Evolutionary conservation across 1,140 invertebrate genomes (phyloP).

Genomic region (Parasteatoda tepidariorum): DNA sequence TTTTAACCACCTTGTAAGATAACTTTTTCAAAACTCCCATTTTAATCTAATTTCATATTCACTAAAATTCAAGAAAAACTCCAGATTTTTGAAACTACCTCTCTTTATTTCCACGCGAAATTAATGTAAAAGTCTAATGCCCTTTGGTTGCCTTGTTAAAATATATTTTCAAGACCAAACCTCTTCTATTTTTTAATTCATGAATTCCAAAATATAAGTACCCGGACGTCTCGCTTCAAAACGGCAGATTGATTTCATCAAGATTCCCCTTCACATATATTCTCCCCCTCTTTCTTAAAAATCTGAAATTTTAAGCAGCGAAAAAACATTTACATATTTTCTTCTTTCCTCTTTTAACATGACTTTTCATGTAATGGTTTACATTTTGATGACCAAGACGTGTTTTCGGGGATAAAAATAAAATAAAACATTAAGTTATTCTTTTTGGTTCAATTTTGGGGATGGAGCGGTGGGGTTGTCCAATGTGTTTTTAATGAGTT

Average conservation of each 20-base stretch:
- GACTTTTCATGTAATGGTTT: background rate
- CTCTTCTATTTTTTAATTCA: background rate
- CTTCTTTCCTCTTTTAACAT: background rate
- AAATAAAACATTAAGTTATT: no score
- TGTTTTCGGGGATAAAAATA: background rate
- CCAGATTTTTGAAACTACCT: no score
- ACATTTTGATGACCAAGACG: background rate
- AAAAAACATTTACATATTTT: background rate
- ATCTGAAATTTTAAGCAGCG: no score
- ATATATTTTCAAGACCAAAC: background rate
- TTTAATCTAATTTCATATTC: no score
- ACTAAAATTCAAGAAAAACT: no score
- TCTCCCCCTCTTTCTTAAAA: background rate
- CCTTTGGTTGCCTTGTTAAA: background rate
- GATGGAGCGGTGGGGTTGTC: background rate
- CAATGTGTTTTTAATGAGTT: constrained; percentile 37
- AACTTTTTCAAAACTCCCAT: no score
- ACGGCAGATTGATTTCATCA: background rate
- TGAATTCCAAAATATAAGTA: background rate
- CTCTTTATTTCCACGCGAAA: no score
- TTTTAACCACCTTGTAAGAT: no score
- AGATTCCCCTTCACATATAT: background rate
- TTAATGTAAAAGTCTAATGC: no score
- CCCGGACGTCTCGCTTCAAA: background rate
- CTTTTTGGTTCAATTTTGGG: background rate